These are phyloP conservation scores for Paelopatides confundens DNA, from an alignment of 53 echinoderm and acorn worm species.

Conservation along the genomic window DNA sequence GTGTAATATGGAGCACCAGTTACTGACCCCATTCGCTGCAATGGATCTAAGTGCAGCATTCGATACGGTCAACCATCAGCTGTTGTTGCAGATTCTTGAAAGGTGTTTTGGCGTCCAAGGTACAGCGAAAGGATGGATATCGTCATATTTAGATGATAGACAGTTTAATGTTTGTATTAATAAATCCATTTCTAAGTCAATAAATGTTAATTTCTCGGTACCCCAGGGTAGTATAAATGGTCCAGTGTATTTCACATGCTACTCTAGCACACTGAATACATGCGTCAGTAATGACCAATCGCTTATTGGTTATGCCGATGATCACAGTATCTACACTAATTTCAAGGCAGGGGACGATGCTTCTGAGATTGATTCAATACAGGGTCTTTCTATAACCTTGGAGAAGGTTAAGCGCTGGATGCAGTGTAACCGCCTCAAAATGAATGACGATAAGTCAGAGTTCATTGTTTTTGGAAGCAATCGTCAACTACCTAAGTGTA, in stretches of 20 bases:
- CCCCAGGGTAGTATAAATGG: constrained; percentile 40
- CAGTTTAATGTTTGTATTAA: background rate
- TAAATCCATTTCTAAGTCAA: constrained; percentile 7
- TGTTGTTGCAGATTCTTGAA: constrained; percentile 21
- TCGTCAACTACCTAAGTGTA: background rate
- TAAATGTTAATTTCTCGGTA: background rate
- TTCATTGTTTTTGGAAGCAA: background rate
- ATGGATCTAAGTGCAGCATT: constrained; percentile 31
- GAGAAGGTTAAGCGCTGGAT: constrained; percentile 9
- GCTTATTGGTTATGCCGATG: constrained; percentile 44
- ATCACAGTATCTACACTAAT: constrained; percentile 27
- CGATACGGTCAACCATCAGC: constrained; percentile 30
- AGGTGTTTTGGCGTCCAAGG: constrained; percentile 4
- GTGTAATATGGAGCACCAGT: constrained; percentile 16
- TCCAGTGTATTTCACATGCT: constrained; percentile 21
- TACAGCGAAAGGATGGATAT: background rate
- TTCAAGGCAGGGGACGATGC: constrained; percentile 15
- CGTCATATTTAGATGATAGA: constrained; percentile 18
- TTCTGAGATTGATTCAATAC: background rate
- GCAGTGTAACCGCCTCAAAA: background rate
- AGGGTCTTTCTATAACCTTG: background rate
- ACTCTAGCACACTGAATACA: constrained; percentile 4
- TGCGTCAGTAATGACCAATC: background rate
- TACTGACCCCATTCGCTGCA: constrained; percentile 14
- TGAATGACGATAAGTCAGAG: constrained; percentile 1